phyloP scores from a whole-genome alignment of 2,888 invertebrate species.

The Polymixis lichenea region DNA sequence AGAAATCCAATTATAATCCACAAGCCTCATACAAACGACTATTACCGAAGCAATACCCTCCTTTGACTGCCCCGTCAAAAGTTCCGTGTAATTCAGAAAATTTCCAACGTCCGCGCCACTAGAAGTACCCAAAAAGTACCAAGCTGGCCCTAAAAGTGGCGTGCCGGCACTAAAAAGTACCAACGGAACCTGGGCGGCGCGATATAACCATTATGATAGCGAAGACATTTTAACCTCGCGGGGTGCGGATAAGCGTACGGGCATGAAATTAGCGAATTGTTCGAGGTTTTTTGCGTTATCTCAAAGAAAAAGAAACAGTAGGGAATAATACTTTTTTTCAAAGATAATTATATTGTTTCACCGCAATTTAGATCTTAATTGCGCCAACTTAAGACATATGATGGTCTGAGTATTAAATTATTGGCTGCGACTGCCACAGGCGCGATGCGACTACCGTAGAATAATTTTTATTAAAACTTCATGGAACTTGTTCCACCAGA shows the following conservation, averaged over 20 bases:
- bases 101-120: slow-evolving; percentile 33
- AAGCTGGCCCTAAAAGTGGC: slow-evolving; percentile 60
- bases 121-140: slow-evolving; percentile 49
- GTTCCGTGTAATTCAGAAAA: slow-evolving; percentile 54
- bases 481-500: no score
- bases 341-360: not conserved
- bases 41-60: slow-evolving; percentile 71
- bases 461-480: no score
- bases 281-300: slow-evolving; percentile 10
- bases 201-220: slow-evolving; percentile 85
- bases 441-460: no score
- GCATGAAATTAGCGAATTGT: slow-evolving; percentile 68
- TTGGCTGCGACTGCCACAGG: no score
- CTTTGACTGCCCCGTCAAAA: slow-evolving; percentile 66
- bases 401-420: not conserved
- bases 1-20: slow-evolving; percentile 40
- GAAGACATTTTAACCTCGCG: slow-evolving; percentile 77
- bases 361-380: not conserved
- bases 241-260: slow-evolving; percentile 70
- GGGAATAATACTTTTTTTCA: not conserved
- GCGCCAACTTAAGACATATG: not conserved
- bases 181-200: slow-evolving; percentile 70
- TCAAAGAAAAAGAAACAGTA: not conserved
- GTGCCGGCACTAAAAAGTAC: slow-evolving; percentile 69
- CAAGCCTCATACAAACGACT: slow-evolving; percentile 67